phyloP scores from a whole-genome alignment of 2,113 vertebrate species.

The Scartelaos histophorus region DNA sequence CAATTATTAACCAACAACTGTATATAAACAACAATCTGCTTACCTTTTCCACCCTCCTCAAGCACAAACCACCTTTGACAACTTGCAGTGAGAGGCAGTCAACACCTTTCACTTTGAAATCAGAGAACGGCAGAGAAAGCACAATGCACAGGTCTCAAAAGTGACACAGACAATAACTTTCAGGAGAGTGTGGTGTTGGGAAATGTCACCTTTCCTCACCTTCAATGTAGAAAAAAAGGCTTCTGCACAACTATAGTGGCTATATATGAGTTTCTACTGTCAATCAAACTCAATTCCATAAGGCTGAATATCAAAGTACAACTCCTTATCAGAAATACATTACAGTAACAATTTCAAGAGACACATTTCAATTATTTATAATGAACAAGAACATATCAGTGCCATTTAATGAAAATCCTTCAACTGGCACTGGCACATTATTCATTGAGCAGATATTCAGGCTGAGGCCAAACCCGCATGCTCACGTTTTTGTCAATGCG shows the following conservation, averaged over 20 bases:
- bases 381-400: slow-evolving; percentile 31
- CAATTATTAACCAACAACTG: not conserved
- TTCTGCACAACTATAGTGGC: slow-evolving; percentile 2
- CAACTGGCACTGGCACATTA: slow-evolving; percentile 13
- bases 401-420: slow-evolving; percentile 35
- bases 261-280: not conserved
- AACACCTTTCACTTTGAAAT: slow-evolving; percentile 18
- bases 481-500: slow-evolving; percentile 26
- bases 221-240: not conserved
- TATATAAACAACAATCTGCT: not conserved
- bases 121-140: slow-evolving; percentile 19
- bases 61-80: slow-evolving; percentile 44
- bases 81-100: slow-evolving; percentile 21
- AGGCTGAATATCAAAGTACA: not conserved
- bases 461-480: slow-evolving; percentile 38
- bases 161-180: slow-evolving; percentile 30
- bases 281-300: not conserved
- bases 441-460: slow-evolving; percentile 23
- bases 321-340: slow-evolving; percentile 2
- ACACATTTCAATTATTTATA: slow-evolving; percentile 46
- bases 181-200: slow-evolving; percentile 15
- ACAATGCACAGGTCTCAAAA: slow-evolving; percentile 30
- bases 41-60: slow-evolving; percentile 43
- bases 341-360: slow-evolving; percentile 31
- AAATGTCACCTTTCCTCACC: slow-evolving; percentile 32